These are phyloP conservation scores for Sphyrna mokarran DNA, from an alignment of 2,113 vertebrate species.

Conservation along the genomic window DNA sequence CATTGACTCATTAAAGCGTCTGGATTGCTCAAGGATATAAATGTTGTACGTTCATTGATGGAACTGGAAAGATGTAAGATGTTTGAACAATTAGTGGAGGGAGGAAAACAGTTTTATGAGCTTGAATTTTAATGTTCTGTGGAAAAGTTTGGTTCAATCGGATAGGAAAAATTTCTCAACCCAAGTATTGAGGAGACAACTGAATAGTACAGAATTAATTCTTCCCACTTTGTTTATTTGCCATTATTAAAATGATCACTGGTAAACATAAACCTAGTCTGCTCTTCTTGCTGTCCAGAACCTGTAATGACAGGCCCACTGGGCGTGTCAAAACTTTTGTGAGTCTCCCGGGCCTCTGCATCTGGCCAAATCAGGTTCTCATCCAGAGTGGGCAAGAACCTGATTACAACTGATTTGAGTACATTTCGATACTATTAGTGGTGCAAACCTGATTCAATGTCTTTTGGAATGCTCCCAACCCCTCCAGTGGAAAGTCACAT, in stretches of 20 bases:
- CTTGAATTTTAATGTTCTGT: neutral
- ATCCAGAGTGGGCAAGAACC: no score
- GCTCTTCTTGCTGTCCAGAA: neutral
- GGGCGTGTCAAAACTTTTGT: no score
- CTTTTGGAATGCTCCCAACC: no score
- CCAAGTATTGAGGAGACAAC: neutral
- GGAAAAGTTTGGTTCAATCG: neutral
- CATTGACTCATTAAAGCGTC: neutral
- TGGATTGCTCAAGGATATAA: neutral
- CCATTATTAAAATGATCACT: neutral
- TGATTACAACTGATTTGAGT: no score
- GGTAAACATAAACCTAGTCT: neutral
- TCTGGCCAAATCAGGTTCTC: no score
- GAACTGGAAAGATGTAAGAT: neutral
- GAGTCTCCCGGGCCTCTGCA: no score
- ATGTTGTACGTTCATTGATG: neutral
- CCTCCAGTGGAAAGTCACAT: no score
- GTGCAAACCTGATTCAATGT: no score
- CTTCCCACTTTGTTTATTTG: neutral
- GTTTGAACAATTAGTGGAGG: neutral
- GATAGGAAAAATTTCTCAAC: neutral
- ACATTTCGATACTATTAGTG: no score
- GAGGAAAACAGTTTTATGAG: neutral
- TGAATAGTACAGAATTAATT: neutral
- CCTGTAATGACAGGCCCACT: neutral